These are phyloP conservation scores for Nannoperca australis DNA, from an alignment of 2,797 vertebrate genomes.

Conservation along the genomic window DNA sequence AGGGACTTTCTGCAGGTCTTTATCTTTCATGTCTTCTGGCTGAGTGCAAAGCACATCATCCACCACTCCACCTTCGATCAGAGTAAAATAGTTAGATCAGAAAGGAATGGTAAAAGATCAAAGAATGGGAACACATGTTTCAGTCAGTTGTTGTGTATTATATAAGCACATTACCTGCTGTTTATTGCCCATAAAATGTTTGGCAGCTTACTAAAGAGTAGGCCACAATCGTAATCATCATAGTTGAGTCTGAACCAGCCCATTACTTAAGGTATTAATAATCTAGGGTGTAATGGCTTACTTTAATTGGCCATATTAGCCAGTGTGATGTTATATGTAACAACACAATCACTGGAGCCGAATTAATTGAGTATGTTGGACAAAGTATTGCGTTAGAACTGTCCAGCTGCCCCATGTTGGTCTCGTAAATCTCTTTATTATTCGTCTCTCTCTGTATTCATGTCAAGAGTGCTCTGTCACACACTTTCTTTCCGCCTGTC, in stretches of 20 bases:
- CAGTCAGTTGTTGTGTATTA: slow-evolving; percentile 17
- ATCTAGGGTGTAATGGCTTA: slow-evolving; percentile 29
- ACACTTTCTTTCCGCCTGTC: slow-evolving; percentile 31
- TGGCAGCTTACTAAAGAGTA: slow-evolving; percentile 33
- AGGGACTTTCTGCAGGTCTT: slow-evolving; percentile 92
- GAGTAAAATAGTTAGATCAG: slow-evolving; percentile 29
- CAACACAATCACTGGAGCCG: slow-evolving; percentile 32
- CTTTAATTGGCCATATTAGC: slow-evolving; percentile 29
- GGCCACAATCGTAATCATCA: slow-evolving; percentile 19
- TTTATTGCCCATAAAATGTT: slow-evolving; percentile 9
- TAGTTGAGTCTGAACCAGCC: slow-evolving; percentile 9
- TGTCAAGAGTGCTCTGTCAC: slow-evolving; percentile 30
- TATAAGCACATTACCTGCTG: slow-evolving; percentile 17
- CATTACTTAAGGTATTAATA: slow-evolving; percentile 32
- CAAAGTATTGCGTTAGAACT: slow-evolving; percentile 17
- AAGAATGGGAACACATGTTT: slow-evolving; percentile 1
- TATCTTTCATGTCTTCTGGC: slow-evolving; percentile 89
- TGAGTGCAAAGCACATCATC: slow-evolving; percentile 90
- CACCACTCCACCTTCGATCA: slow-evolving; percentile 88
- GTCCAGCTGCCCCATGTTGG: slow-evolving; percentile 10
- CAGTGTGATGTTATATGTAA: slow-evolving; percentile 45
- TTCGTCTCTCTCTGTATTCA: slow-evolving; percentile 38
- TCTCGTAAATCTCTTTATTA: slow-evolving; percentile 38
- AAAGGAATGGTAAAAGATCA: not conserved
- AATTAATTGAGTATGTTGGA: slow-evolving; percentile 8